phyloP scores from a whole-genome alignment of 2,888 invertebrate genomes.

The Erebia aethiops region DNA sequence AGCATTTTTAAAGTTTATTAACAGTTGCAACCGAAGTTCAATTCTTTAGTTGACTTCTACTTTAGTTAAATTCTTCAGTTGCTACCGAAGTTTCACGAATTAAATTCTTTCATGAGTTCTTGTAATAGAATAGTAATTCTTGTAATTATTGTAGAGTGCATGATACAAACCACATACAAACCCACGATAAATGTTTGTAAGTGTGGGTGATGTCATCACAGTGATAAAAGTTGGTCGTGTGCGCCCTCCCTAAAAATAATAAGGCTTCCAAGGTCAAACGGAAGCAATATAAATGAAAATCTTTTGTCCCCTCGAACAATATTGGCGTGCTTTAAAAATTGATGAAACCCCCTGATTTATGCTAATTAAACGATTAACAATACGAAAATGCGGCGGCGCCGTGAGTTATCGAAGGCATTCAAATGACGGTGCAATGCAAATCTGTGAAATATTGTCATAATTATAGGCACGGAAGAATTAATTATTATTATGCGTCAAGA shows the following conservation, averaged over 20 bases:
- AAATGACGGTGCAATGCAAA: constrained; percentile 1
- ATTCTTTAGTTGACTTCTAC: too few relatives aligned
- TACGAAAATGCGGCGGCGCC: neutral
- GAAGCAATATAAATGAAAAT: constrained; percentile 10
- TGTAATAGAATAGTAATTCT: too few relatives aligned
- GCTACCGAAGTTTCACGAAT: too few relatives aligned
- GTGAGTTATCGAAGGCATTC: constrained; percentile 7
- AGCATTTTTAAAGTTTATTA: too few relatives aligned
- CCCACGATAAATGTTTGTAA: neutral
- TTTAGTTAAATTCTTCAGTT: too few relatives aligned
- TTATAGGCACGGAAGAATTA: constrained; percentile 6
- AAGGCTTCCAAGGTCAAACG: constrained; percentile 6
- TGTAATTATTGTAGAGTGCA: too few relatives aligned
- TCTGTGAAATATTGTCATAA: constrained; percentile 3
- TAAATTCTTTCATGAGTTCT: too few relatives aligned
- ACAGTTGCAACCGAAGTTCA: too few relatives aligned
- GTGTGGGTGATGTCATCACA: neutral
- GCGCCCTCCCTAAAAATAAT: neutral
- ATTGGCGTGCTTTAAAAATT: constrained; percentile 5
- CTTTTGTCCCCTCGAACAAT: constrained; percentile 1
- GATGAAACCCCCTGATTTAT: constrained; percentile 7
- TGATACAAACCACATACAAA: too few relatives aligned
- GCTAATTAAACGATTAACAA: constrained; percentile 8
- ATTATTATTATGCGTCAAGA: neutral
- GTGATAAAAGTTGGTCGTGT: neutral